Base-by-base conservation (phyloP, 2,113 vertebrate species). In the Lophochroa leadbeateri region DNA sequence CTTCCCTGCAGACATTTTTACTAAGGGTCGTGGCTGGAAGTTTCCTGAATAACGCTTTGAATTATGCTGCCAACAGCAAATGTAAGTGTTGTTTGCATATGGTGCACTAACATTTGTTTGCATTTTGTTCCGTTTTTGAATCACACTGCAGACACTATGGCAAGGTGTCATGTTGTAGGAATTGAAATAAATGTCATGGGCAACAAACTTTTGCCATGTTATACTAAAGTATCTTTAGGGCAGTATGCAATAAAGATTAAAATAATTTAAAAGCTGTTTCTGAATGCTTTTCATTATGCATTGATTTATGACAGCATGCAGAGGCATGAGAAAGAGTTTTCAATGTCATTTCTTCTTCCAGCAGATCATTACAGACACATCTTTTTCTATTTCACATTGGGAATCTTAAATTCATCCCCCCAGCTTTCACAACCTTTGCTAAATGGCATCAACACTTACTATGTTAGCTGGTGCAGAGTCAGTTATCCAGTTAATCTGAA, bases 1-100 rank as follows among this genome's bases (percentile, higher is more conserved):
- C 7, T 83, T 86, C 37, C 50, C 17, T 84, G 27, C 55, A 86
- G 44, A 46, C 14, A 71, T 94, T 94, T 91, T 93, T 94, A 44
- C 64, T 67, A 37, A 72, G 61, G 74, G 41, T 61, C 60, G 41
- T 61, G 75, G 37, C 37, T 57, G 79, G n/a, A 89, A 71, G 7
- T 74, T 75, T 93, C 61, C 52, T 83, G 75, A 91, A 63, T 69
- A 80, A 75, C n/a, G 15, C 41, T 96, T 68, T 1, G 4, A 92
- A 95, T 92, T 89, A 43, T 58, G 65, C 77, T 89, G 67, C 96
- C 58, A 85, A 86, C 21, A 81, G 70, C 72, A 92, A 60, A 94
- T 91, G 52, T 74, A 93, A 92, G 91, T 89, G 53, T 93, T 91
- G 70, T 82, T 82, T 91, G 78, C 88, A 95, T 94, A 86, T 4